Evolutionary conservation across 2,113 vertebrate species (phyloP).

Genomic region (Phaetusa simplex): DNA sequence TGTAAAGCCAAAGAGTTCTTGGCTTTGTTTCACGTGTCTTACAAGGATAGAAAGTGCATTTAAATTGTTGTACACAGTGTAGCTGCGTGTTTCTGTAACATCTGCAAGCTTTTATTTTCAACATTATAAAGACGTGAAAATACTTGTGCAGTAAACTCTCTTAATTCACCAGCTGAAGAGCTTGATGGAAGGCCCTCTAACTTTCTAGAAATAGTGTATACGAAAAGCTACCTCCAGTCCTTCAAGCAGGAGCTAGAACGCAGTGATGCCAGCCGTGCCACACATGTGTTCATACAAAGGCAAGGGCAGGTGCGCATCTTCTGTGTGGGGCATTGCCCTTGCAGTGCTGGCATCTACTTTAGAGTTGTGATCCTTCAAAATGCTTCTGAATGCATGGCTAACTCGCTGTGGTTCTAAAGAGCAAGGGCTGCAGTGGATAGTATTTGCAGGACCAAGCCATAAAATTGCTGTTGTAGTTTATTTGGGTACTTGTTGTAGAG

Average conservation of each 20-base stretch:
- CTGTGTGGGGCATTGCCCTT: not conserved
- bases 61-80: slow-evolving; percentile 61
- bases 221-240: not conserved
- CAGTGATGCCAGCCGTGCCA: not conserved
- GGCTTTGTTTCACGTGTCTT: slow-evolving; percentile 76
- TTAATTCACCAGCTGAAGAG: slow-evolving; percentile 56
- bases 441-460: not conserved
- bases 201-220: not conserved
- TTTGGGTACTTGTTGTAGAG: not conserved
- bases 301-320: not conserved
- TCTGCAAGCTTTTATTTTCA: slow-evolving; percentile 67
- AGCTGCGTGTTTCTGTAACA: slow-evolving; percentile 70
- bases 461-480: not conserved
- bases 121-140: slow-evolving; percentile 52
- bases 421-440: not conserved
- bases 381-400: not conserved
- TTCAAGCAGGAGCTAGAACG: not conserved
- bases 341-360: not conserved
- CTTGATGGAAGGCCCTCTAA: not conserved
- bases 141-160: slow-evolving; percentile 48
- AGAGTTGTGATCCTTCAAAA: not conserved
- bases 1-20: slow-evolving; percentile 75
- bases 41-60: slow-evolving; percentile 70
- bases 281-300: not conserved
- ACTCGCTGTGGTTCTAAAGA: not conserved